These are phyloP conservation scores for Serranus cabrilla DNA, from an alignment of 2,797 vertebrate genomes.

Conservation along the genomic window DNA sequence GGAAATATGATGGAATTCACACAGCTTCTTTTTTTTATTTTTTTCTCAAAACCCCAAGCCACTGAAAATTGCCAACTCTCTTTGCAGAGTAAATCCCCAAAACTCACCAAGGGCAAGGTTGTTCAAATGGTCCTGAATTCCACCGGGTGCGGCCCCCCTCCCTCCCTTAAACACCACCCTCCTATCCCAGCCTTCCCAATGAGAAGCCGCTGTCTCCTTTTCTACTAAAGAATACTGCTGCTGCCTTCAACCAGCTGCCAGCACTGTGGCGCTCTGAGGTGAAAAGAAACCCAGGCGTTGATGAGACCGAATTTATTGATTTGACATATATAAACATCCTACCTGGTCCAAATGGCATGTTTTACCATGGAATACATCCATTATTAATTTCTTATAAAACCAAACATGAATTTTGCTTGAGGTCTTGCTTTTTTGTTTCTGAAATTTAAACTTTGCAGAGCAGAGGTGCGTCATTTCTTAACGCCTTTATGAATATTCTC, in stretches of 20 bases:
- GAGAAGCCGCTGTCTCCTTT: constrained; percentile 52
- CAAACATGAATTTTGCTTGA: constrained; percentile 10
- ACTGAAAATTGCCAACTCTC: constrained; percentile 75
- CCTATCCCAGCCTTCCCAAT: constrained; percentile 27
- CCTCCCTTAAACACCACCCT: neutral
- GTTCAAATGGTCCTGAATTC: constrained; percentile 72
- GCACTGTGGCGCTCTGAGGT: constrained; percentile 24
- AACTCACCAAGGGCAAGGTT: constrained; percentile 80
- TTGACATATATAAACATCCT: constrained; percentile 72
- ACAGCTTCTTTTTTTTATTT: constrained; percentile 38
- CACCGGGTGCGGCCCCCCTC: constrained; percentile 32
- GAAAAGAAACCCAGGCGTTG: constrained; percentile 31
- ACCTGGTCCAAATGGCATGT: constrained; percentile 52
- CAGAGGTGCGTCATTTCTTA: neutral
- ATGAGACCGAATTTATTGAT: constrained; percentile 63
- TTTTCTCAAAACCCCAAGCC: constrained; percentile 50
- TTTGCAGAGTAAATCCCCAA: constrained; percentile 78
- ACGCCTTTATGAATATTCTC: constrained; percentile 1
- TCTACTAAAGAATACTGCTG: constrained; percentile 28
- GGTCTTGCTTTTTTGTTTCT: constrained; percentile 2
- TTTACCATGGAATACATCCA: constrained; percentile 51
- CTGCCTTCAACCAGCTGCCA: constrained; percentile 30
- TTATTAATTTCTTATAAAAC: constrained; percentile 67
- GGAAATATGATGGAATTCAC: constrained; percentile 76
- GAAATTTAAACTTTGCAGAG: constrained; percentile 11